Percentiles rank a stretch among this genome's conserved stretches.
phyloP scores from a whole-genome alignment of 2,888 invertebrate species.

The Shargacucullia verbasci region DNA sequence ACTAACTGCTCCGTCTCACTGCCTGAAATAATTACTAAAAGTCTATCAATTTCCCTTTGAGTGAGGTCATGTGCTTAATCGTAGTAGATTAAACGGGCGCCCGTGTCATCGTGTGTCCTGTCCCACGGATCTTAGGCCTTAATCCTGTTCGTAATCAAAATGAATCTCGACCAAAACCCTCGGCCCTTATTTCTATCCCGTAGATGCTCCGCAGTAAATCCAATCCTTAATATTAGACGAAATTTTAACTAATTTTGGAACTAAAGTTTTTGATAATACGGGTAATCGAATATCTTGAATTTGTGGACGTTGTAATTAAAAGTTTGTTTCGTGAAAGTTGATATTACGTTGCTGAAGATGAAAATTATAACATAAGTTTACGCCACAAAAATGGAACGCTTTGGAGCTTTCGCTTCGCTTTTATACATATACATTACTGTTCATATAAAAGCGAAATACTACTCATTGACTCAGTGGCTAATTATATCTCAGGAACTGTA shows the following conservation, averaged over 20 bases:
- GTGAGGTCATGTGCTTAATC: slow-evolving; percentile 67
- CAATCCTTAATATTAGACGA: slow-evolving; percentile 42
- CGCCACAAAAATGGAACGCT: too few relatives aligned
- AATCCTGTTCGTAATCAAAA: slow-evolving; percentile 83
- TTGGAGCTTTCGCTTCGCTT: too few relatives aligned
- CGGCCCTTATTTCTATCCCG: slow-evolving; percentile 56
- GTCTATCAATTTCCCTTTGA: slow-evolving; percentile 59
- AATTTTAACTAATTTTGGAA: slow-evolving; percentile 32
- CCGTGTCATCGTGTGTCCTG: slow-evolving; percentile 62
- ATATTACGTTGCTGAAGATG: slow-evolving; percentile 15
- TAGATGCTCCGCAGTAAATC: slow-evolving; percentile 41
- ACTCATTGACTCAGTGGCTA: too few relatives aligned
- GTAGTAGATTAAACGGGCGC: slow-evolving; percentile 64
- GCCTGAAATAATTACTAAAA: slow-evolving; percentile 54
- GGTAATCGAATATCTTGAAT: slow-evolving; percentile 32
- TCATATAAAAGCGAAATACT: too few relatives aligned
- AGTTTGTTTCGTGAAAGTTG: slow-evolving; percentile 12
- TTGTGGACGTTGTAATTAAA: slow-evolving; percentile 37
- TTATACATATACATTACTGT: too few relatives aligned
- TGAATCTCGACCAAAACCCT: slow-evolving; percentile 71
- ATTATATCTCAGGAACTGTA: too few relatives aligned
- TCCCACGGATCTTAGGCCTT: slow-evolving; percentile 76
- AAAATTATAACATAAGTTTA: slow-evolving; percentile 24
- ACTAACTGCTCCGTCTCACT: slow-evolving; percentile 12
- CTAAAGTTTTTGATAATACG: slow-evolving; percentile 26